Percentiles rank a stretch among this genome's conserved stretches.
phyloP scores from a whole-genome alignment of 2,888 invertebrate species.

The Nephrotoma flavescens region DNA sequence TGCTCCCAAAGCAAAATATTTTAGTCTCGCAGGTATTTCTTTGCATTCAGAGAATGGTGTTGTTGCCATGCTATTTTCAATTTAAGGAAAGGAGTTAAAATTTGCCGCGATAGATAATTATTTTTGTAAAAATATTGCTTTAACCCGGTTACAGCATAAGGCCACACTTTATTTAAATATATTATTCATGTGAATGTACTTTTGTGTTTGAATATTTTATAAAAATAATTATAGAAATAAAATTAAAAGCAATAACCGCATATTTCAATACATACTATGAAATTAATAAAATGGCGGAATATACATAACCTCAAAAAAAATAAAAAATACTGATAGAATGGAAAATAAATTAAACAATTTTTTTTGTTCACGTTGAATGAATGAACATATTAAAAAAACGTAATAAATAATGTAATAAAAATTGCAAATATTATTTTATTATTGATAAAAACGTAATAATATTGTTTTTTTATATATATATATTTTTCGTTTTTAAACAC shows the following conservation, averaged over 20 bases:
- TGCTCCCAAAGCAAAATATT: too few relatives aligned
- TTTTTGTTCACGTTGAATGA: neutral
- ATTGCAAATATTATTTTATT: neutral
- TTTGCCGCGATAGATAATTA: too few relatives aligned
- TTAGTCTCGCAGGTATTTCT: too few relatives aligned
- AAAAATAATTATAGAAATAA: neutral
- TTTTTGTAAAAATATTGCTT: too few relatives aligned
- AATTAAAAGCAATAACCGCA: neutral
- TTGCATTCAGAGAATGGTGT: too few relatives aligned
- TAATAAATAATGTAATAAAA: neutral
- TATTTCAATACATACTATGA: neutral
- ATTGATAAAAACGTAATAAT: neutral
- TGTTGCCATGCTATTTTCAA: too few relatives aligned
- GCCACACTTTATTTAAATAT: too few relatives aligned
- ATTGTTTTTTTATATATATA: neutral
- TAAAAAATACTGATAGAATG: neutral
- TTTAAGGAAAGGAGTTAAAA: too few relatives aligned
- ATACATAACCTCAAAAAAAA: neutral
- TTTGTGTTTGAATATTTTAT: neutral
- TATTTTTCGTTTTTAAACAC: conserved; percentile 21
- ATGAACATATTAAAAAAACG: neutral
- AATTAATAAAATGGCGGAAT: neutral
- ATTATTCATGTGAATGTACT: too few relatives aligned
- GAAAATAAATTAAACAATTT: neutral
- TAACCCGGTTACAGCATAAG: too few relatives aligned